These are phyloP conservation scores for Danio aesculapii DNA, from an alignment of 2,797 vertebrate genomes.

Conservation along the genomic window DNA sequence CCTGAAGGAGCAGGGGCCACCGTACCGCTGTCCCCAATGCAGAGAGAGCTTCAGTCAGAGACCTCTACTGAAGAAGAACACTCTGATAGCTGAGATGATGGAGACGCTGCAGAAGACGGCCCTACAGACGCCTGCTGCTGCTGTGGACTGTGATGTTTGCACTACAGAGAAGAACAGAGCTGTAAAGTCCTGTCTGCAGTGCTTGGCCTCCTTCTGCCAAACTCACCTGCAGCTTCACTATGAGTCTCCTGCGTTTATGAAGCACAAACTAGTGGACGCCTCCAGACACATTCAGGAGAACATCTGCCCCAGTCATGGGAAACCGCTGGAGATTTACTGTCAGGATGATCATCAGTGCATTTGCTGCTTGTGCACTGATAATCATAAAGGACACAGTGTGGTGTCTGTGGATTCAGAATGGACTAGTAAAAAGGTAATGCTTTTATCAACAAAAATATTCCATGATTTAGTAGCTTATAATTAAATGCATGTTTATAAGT, in stretches of 20 bases:
- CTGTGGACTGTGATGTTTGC: slow-evolving; percentile 46
- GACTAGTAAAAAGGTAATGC: not conserved
- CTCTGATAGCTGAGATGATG: slow-evolving; percentile 51
- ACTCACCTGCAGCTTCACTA: slow-evolving; percentile 44
- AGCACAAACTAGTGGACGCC: slow-evolving; percentile 48
- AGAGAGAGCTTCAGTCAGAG: slow-evolving; percentile 41
- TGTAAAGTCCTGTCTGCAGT: slow-evolving; percentile 42
- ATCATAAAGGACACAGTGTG: not conserved
- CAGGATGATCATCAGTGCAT: not conserved
- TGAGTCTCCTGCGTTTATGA: slow-evolving; percentile 47
- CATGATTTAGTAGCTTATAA: too few relatives aligned
- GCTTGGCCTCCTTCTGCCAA: slow-evolving; percentile 49
- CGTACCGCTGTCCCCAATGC: slow-evolving; percentile 52
- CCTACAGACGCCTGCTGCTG: not conserved
- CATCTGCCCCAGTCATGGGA: slow-evolving; percentile 23
- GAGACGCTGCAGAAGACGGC: slow-evolving; percentile 37
- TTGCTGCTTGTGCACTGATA: too few relatives aligned
- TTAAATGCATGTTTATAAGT: too few relatives aligned
- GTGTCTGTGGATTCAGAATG: slow-evolving; percentile 27
- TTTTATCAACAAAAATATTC: too few relatives aligned
- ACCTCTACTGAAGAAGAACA: slow-evolving; percentile 50
- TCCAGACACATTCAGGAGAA: not conserved
- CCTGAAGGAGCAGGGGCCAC: not conserved
- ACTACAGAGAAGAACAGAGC: slow-evolving; percentile 30
- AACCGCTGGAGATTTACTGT: slow-evolving; percentile 37